Percentiles rank a stretch among this genome's conserved stretches.
phyloP scores from a whole-genome alignment of 2,888 invertebrate genomes.

The Stenichneumon culpator region DNA sequence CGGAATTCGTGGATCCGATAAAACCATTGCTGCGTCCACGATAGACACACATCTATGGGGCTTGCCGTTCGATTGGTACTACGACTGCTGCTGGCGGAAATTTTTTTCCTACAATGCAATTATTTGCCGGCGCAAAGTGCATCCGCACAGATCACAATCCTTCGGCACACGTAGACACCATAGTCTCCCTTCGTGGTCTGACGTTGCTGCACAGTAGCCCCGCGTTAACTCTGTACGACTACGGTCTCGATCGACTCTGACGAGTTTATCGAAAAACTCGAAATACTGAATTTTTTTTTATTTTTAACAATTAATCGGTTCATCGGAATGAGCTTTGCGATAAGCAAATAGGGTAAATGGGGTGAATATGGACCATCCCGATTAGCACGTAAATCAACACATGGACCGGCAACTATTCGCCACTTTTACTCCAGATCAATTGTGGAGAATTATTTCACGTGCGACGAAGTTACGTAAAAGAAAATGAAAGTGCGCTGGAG shows the following conservation, averaged over 20 bases:
- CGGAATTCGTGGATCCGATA: constrained; percentile 29
- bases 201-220: background rate
- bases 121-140: constrained; percentile 28
- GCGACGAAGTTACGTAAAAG: background rate
- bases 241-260: background rate
- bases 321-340: background rate
- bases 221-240: background rate
- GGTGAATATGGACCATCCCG: background rate
- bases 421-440: background rate
- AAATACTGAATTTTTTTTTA: background rate
- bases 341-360: background rate
- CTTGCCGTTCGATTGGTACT: constrained; percentile 12
- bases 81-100: background rate
- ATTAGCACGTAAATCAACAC: background rate
- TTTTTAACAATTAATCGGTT: background rate
- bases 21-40: background rate
- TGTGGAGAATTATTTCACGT: background rate
- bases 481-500: background rate
- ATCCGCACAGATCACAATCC: background rate
- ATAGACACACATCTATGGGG: background rate
- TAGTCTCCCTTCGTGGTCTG: background rate
- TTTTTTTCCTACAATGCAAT: constrained; percentile 29
- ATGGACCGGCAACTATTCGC: background rate
- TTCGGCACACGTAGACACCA: background rate
- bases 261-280: background rate